Evolutionary conservation across 2,113 vertebrate species (phyloP), one percentile per base, ranked within the genome.

Genomic region (Craseonycteris thonglongyai): DNA sequence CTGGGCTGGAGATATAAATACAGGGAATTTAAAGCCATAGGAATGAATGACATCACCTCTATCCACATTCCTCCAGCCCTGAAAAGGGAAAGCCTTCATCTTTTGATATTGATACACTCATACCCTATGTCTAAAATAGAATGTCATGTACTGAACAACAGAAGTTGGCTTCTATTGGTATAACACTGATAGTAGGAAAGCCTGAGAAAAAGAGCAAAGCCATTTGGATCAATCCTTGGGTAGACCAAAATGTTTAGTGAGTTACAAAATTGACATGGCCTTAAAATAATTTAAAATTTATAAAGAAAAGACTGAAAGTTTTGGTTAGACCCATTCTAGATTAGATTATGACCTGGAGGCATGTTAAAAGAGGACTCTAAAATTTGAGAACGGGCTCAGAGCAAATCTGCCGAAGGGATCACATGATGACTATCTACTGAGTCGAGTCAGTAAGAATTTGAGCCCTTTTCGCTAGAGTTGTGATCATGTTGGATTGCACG

Each of bases 1-100:
- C 87, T 93, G 65, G 61, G 35, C 75, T 93, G n/a, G 15, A 80
- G 88, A 96, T 96, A 88, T 76, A 96, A 97, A 96, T 90, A 94
- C 4, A 92, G 14, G 49, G 74, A 93, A 87, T 90, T 75, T 93
- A 96, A 95, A 96, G 61, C 61, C 93, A 65, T 40, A 45, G 51
- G 28, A 93, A 93, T 91, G 58, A 96, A 90, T 95, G 81, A 92
- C 76, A 94, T 96, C 85, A 95, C 82, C 71, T 95, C 76, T 91
- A 74, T 74, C 54, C 80, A 94, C 72, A 85, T 65, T 59, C 35
- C 59, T 58, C 47, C 38, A 75, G 47, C 24, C 13, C 76, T 33
- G 9, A 7, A 80, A 94, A 96, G 66, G 71, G 72, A 96, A 93
- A 90, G 13, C 11, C 30, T 83, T 33, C 68, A 93, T 95, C 54